These are phyloP conservation scores for Porites lutea DNA, from an alignment of 64 coral and sea anemone species.

Conservation along the genomic window DNA sequence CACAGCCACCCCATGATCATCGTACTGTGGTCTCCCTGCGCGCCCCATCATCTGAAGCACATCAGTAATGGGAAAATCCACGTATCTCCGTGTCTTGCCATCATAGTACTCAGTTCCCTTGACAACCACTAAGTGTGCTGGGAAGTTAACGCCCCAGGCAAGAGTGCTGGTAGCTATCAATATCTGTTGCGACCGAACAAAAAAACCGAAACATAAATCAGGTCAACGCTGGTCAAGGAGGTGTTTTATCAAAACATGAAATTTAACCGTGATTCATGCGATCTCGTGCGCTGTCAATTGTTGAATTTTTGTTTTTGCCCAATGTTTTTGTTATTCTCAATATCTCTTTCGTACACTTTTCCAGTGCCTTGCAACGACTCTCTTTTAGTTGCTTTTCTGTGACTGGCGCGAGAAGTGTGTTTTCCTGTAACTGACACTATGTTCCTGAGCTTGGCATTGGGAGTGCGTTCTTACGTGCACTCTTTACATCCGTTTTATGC, in stretches of 20 bases:
- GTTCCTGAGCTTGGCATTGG: too few relatives aligned
- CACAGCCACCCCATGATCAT: conserved; percentile 90
- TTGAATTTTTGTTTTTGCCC: too few relatives aligned
- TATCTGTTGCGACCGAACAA: conserved; percentile 34
- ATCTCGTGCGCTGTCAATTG: too few relatives aligned
- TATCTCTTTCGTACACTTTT: too few relatives aligned
- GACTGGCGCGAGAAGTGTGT: too few relatives aligned
- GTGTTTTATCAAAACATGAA: background rate
- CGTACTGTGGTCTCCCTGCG: conserved; percentile 96
- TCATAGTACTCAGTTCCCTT: conserved; percentile 99
- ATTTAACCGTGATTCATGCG: too few relatives aligned
- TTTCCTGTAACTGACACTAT: too few relatives aligned
- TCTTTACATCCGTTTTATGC: too few relatives aligned
- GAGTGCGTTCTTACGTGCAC: too few relatives aligned
- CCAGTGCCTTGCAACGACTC: too few relatives aligned
- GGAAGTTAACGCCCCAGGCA: conserved; percentile 99
- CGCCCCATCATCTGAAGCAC: conserved; percentile 99
- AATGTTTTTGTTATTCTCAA: too few relatives aligned
- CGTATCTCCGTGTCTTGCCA: conserved; percentile 92
- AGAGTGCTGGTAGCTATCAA: conserved; percentile 97
- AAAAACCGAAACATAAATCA: background rate
- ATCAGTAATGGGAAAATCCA: conserved; percentile 98
- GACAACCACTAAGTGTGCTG: conserved; percentile 93
- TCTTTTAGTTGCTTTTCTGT: too few relatives aligned
- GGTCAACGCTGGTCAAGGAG: background rate